Evolutionary conservation across 2,888 invertebrate genomes (phyloP).

Genomic region (Hypercompe scribonia): DNA sequence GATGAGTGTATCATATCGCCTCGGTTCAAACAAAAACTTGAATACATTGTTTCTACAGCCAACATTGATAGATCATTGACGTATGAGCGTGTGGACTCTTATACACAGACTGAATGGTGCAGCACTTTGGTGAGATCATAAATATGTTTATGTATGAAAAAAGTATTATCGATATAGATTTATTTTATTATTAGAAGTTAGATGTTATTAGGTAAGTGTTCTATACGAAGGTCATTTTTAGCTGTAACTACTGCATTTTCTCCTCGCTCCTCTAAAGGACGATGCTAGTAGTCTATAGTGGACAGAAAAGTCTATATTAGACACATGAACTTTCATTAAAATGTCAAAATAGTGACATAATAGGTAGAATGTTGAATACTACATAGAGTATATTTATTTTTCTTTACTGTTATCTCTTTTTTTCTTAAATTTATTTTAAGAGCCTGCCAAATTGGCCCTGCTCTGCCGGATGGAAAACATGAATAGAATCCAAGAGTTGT

Average conservation of each 20-base stretch:
- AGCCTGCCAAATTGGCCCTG: too few species aligned
- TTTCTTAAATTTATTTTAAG: too few species aligned
- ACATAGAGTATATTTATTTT: background rate
- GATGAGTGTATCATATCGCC: background rate
- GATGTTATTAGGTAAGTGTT: background rate
- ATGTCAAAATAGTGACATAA: background rate
- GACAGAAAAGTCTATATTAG: background rate
- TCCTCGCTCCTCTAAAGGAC: too few species aligned
- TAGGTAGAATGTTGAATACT: background rate
- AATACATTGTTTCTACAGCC: background rate
- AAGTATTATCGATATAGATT: too few species aligned
- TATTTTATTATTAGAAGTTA: background rate
- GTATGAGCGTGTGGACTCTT: slow-evolving; percentile 31
- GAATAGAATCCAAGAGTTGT: too few species aligned
- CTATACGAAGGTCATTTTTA: background rate
- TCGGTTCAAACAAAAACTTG: slow-evolving; percentile 15
- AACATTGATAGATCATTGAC: background rate
- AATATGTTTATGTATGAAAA: background rate
- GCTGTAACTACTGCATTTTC: background rate
- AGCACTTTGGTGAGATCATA: slow-evolving; percentile 64
- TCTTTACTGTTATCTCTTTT: background rate
- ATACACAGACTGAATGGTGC: slow-evolving; percentile 72
- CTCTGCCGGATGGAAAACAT: too few species aligned
- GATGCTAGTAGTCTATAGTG: background rate
- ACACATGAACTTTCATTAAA: background rate